phyloP scores from a whole-genome alignment of 2,888 invertebrate genomes.

The Sphaerophoria rueppellii region DNA sequence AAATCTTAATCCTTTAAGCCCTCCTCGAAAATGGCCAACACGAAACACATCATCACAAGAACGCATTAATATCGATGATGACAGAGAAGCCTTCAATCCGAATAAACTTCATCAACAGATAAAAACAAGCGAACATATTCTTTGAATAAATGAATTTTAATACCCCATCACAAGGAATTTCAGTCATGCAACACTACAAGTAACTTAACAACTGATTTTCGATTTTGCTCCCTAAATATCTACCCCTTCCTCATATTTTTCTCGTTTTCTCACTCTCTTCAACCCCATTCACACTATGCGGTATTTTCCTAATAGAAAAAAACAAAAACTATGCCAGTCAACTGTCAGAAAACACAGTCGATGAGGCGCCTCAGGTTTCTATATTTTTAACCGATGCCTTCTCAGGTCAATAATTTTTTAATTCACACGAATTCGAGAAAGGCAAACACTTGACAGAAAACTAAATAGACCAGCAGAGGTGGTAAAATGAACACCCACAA shows the following conservation, averaged over 20 bases:
- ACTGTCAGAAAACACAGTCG: conserved; percentile 63
- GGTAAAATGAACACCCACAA: conserved; percentile 18
- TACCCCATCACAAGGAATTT: conserved; percentile 5
- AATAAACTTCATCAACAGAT: conserved; percentile 22
- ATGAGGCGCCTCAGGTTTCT: conserved; percentile 42
- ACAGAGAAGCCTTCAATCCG: conserved; percentile 25
- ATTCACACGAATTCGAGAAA: conserved; percentile 18
- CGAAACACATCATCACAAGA: too few relatives aligned
- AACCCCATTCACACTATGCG: conserved; percentile 36
- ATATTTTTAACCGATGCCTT: conserved; percentile 1
- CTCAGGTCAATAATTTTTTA: conserved; percentile 45
- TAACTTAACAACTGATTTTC: neutral
- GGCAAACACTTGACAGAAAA: neutral
- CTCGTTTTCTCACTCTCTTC: neutral
- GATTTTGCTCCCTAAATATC: neutral
- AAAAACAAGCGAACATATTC: conserved; percentile 30
- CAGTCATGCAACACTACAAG: neutral
- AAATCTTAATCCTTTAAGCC: too few relatives aligned
- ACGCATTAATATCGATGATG: neutral
- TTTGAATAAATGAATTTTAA: conserved; percentile 64
- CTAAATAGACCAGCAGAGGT: neutral
- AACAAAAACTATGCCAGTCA: conserved; percentile 48
- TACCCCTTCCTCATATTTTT: conserved; percentile 2
- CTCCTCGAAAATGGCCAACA: too few relatives aligned
- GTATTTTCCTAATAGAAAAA: conserved; percentile 48